Percentiles rank a stretch among this genome's conserved stretches.
phyloP scores from a whole-genome alignment of 1,140 invertebrate species.

The Pseudachorutes palmiensis region DNA sequence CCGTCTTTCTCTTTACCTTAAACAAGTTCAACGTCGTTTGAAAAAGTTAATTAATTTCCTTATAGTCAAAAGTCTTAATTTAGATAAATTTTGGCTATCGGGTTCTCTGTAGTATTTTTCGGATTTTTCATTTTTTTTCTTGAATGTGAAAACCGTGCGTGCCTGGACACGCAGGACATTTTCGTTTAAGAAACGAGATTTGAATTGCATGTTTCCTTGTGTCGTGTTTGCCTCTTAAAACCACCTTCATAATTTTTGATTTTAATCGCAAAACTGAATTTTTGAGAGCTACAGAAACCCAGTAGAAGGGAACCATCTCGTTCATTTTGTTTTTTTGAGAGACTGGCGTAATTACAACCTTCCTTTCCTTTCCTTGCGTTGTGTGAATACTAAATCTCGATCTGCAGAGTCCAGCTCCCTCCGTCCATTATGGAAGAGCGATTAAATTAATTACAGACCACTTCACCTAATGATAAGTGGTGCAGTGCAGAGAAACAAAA shows the following conservation, averaged over 20 bases:
- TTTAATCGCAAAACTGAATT: constrained; percentile 3
- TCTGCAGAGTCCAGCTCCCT: neutral
- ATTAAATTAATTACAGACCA: constrained; percentile 13
- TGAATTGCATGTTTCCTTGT: neutral
- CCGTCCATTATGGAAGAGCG: neutral
- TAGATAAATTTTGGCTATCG: too few species aligned
- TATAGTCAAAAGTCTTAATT: too few species aligned
- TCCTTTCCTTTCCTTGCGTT: neutral
- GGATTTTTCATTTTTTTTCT: too few species aligned
- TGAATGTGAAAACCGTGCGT: too few species aligned
- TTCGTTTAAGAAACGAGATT: too few species aligned
- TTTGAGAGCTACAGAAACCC: neutral
- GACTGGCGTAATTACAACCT: constrained; percentile 3
- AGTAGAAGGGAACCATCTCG: neutral
- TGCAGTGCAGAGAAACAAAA: neutral
- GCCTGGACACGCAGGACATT: too few species aligned
- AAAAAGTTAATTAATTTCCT: too few species aligned
- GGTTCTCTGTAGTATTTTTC: too few species aligned
- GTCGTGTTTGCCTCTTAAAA: neutral
- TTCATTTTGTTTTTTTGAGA: neutral
- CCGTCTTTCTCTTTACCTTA: too few species aligned
- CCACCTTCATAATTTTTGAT: neutral
- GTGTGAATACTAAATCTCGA: neutral
- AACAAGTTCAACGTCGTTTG: too few species aligned
- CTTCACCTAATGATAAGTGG: constrained; percentile 13